Conservation (phyloP, 2,888 invertebrate genomes). For the Aethes cnicana region DNA sequence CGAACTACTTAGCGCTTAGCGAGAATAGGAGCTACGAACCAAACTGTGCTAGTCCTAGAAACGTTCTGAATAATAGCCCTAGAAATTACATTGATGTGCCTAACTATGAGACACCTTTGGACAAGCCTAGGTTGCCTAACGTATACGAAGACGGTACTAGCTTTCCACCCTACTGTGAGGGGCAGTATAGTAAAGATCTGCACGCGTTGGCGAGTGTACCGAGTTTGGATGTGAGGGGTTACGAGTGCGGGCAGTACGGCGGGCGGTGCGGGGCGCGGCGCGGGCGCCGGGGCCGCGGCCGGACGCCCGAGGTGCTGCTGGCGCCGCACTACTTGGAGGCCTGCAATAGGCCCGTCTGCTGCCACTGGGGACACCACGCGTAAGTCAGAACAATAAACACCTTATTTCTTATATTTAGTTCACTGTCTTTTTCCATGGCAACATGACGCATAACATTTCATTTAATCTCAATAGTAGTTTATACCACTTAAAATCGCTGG, state of each 20-base stretch:
- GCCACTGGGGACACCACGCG: slow-evolving; percentile 73
- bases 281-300: slow-evolving; percentile 73
- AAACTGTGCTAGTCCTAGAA: slow-evolving; percentile 66
- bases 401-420: too few species aligned
- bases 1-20: slow-evolving; percentile 55
- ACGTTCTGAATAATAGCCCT: slow-evolving; percentile 63
- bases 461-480: too few species aligned
- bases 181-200: too few species aligned
- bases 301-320: slow-evolving; percentile 90
- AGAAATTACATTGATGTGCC: slow-evolving; percentile 60
- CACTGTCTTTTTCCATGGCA: too few species aligned
- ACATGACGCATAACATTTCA: too few species aligned
- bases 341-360: slow-evolving; percentile 67
- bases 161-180: too few species aligned
- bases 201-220: slow-evolving; percentile 55
- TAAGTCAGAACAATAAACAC: too few species aligned
- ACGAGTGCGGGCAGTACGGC: slow-evolving; percentile 54
- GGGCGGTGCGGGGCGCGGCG: slow-evolving; percentile 49
- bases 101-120: slow-evolving; percentile 56
- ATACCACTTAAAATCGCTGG: too few species aligned
- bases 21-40: slow-evolving; percentile 62
- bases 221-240: slow-evolving; percentile 58
- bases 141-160: slow-evolving; percentile 61
- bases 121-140: slow-evolving; percentile 49
- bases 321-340: slow-evolving; percentile 87